Conservation (phyloP, 1,140 invertebrate species). For the Platyscapa corneri region DNA sequence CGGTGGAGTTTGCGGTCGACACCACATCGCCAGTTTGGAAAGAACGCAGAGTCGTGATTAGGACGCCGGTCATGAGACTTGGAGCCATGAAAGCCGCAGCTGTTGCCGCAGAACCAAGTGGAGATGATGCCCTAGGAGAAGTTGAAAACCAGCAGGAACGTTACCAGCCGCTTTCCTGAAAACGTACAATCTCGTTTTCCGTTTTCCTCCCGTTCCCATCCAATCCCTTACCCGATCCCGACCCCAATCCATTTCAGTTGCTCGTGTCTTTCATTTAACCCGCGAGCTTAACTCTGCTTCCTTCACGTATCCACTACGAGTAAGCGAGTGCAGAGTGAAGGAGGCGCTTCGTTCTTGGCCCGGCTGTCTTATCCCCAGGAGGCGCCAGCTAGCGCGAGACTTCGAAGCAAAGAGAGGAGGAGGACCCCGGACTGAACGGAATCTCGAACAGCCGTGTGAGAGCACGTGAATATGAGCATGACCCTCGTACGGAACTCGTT, state of each 20-base stretch:
- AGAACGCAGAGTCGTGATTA: not conserved
- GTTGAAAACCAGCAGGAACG: not conserved
- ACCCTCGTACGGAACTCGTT: conserved; percentile 71
- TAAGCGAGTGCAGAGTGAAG: not conserved
- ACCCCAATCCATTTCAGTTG: not conserved
- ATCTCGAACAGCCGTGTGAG: conserved; percentile 52
- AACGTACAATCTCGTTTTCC: not conserved
- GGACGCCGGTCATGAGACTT: not conserved
- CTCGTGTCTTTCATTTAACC: not conserved
- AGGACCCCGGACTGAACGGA: conserved; percentile 32
- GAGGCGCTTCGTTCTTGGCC: not conserved
- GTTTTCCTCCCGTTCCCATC: not conserved
- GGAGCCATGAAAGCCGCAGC: not conserved
- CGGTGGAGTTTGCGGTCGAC: not conserved
- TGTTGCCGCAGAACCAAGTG: not conserved
- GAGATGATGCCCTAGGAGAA: not conserved
- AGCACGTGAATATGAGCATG: conserved; percentile 73
- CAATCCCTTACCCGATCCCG: not conserved
- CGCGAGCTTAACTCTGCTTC: not conserved
- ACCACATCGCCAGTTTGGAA: not conserved
- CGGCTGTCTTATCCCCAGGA: conserved; percentile 18
- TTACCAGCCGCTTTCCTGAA: not conserved
- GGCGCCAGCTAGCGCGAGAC: conserved; percentile 15
- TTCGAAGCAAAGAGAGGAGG: not conserved
- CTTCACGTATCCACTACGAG: not conserved